Base-by-base conservation (phyloP, 2,797 vertebrate genomes). In the Enoplosus armatus region DNA sequence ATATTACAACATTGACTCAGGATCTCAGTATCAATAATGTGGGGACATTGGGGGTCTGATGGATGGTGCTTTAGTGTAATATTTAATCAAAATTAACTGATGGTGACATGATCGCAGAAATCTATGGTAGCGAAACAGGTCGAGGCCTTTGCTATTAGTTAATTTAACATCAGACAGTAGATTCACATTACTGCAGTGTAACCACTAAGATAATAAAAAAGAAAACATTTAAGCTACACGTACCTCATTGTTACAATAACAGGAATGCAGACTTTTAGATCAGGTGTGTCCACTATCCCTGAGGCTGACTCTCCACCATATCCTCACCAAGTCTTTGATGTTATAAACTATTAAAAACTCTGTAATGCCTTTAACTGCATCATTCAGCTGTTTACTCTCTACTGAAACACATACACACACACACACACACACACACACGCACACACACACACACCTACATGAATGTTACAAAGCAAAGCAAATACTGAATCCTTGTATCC, bases 31-130 rank as follows among this genome's bases (percentile, higher is more conserved):
- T 73, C 27, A 41, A 20, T 39, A 55, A 50, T 58, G 5, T 45
- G 22, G 20, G 3, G 1, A 51, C 53, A 43, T 39, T 74, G 27
- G 8, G 8, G 35, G 20, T 20, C 18, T 66, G 53, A 83, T 78
- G 15, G 63, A 35, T 53, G 43, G 3, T 53, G 55, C 33, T 66
- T 59, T 60, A 16, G 35, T 66, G 1, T 39, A 31, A 54, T 59
- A 26, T 77, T 51, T 14, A 11, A 65, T 76, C 22, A 75, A 27
- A 70, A 47, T 29, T 26, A 61, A 31, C 9, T 15, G 50, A 37
- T 64, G 47, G 6, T 55, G 35, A 72, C 4, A 39, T 29, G 1
- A 74, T 58, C 8, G 35, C 10, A 29, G 50, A 37, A 41, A 39
- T 22, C 5, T 26, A 43, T 48, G 15, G 12, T 58, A 24, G 16